Percentiles rank a stretch among this genome's conserved stretches.
These are phyloP conservation scores for Enhydra lutris DNA, from an alignment of 2,113 vertebrate genomes.

Conservation along the genomic window DNA sequence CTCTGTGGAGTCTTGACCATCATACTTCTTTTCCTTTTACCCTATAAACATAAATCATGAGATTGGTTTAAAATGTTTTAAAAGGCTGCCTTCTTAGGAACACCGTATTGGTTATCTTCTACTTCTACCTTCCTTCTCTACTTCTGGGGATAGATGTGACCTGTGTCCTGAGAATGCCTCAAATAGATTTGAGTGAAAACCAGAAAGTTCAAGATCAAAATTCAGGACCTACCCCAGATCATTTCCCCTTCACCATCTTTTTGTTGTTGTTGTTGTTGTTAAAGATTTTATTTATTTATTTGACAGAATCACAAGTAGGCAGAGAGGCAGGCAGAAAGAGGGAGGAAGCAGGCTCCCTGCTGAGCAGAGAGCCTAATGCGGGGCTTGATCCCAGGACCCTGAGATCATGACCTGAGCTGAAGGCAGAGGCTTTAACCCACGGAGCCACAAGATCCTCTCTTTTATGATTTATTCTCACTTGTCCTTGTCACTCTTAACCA, in stretches of 20 bases:
- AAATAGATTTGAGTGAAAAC: not conserved
- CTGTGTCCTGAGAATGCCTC: not conserved
- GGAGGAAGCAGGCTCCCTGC: too few species aligned
- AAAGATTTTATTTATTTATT: too few species aligned
- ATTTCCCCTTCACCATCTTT: not conserved
- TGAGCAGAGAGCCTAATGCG: too few species aligned
- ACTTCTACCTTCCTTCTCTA: not conserved
- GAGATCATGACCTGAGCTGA: too few species aligned
- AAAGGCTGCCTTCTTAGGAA: not conserved
- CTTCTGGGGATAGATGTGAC: not conserved
- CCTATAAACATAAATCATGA: conserved; percentile 19
- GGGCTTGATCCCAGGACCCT: too few species aligned
- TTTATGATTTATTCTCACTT: not conserved
- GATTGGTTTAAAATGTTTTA: too few species aligned
- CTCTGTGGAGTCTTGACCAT: conserved; percentile 47
- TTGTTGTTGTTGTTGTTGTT: too few species aligned
- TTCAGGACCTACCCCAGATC: not conserved
- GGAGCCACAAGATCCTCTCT: not conserved
- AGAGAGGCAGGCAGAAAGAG: too few species aligned
- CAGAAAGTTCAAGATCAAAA: not conserved
- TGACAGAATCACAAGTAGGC: too few species aligned
- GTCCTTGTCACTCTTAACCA: not conserved
- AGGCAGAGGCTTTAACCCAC: too few species aligned
- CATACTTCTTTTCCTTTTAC: not conserved
- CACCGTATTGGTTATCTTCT: not conserved